A percentile compares a stretch with the other conserved stretches of the same genome.
Evolutionary conservation across 2,113 vertebrate species (phyloP).

Genomic region (Micronisus gabar): DNA sequence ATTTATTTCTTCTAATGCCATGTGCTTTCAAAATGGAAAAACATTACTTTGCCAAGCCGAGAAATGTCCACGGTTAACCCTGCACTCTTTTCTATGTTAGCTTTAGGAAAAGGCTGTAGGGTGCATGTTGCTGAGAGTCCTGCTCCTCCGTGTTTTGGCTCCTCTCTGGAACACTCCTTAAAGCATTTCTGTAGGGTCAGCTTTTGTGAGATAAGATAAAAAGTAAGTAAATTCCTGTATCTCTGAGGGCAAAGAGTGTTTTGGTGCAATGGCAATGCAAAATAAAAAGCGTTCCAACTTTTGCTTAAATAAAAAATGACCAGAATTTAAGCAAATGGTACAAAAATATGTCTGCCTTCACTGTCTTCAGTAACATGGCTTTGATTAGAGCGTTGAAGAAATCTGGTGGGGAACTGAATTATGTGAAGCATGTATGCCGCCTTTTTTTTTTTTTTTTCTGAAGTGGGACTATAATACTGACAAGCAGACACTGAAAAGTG

Average conservation of each 20-base stretch:
- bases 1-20: not conserved
- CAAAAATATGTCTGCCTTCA: not conserved
- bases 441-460: not conserved
- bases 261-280: not conserved
- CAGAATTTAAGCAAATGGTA: not conserved
- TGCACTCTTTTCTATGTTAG: not conserved
- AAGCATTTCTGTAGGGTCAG: not conserved
- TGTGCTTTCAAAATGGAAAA: not conserved
- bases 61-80: not conserved
- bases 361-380: not conserved
- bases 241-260: not conserved
- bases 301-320: not conserved
- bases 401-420: not conserved
- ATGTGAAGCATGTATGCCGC: accelerated
- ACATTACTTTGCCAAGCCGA: not conserved
- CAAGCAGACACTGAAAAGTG: not conserved
- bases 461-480: not conserved
- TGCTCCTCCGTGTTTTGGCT: accelerated
- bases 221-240: not conserved
- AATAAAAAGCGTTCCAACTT: not conserved
- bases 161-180: not conserved
- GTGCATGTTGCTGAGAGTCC: not conserved
- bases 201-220: not conserved
- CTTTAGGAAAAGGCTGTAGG: not conserved
- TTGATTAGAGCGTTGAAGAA: not conserved